phyloP scores from a whole-genome alignment of 2,113 vertebrate species.

The Capreolus pygargus region DNA sequence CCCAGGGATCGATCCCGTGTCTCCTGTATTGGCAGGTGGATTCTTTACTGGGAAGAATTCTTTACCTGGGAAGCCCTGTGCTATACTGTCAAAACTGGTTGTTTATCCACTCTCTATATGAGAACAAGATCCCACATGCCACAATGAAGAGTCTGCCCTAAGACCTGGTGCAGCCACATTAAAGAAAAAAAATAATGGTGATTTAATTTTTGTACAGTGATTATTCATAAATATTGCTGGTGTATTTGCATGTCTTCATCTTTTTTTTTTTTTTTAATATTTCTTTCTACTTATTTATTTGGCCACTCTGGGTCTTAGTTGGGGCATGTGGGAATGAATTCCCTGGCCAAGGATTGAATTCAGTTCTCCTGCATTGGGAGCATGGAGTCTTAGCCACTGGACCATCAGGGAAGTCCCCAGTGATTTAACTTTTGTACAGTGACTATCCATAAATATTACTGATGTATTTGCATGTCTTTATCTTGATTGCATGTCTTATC shows the following conservation, averaged over 20 bases:
- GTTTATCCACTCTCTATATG: not conserved
- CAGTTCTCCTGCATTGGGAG: not conserved
- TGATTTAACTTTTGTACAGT: not conserved
- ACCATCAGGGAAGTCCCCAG: not conserved
- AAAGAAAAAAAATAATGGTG: not conserved
- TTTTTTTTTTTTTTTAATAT: no score
- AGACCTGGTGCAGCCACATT: not conserved
- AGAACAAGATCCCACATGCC: not conserved
- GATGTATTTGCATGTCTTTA: not conserved
- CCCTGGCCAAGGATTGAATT: not conserved
- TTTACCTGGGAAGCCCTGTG: not conserved
- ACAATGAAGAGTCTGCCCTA: not conserved
- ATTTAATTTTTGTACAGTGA: not conserved
- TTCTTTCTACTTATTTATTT: not conserved
- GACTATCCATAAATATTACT: not conserved
- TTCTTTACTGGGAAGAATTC: not conserved
- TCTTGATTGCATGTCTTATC: not conserved
- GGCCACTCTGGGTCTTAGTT: not conserved
- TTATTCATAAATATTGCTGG: not conserved
- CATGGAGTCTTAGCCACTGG: not conserved
- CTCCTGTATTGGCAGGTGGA: not conserved
- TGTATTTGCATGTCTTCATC: not conserved
- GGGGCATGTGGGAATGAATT: rapidly evolving
- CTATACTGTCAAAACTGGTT: not conserved
- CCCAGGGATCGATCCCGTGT: not conserved